A percentile compares a stretch with the other conserved stretches of the same genome.
These are phyloP conservation scores for Aphodius sticticus DNA, from an alignment of 2,888 invertebrate genomes.

Conservation along the genomic window DNA sequence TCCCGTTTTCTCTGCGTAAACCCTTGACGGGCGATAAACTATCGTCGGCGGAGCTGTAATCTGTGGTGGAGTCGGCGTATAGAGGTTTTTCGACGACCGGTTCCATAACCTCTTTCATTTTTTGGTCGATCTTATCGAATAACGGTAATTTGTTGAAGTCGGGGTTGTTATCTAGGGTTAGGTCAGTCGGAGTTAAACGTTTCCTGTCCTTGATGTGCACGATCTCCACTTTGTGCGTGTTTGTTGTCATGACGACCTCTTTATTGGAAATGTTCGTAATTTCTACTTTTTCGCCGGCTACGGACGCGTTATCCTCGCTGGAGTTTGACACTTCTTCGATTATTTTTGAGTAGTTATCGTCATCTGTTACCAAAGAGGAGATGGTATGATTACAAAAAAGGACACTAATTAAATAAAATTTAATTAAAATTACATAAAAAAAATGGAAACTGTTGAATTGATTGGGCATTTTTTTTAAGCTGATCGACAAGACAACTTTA, in stretches of 20 bases:
- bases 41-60: slow-evolving; percentile 54
- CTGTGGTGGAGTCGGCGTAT: slow-evolving; percentile 55
- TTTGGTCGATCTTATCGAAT: slow-evolving; percentile 60
- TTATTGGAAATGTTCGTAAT: background rate
- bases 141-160: slow-evolving; percentile 49
- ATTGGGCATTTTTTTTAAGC: too few relatives aligned
- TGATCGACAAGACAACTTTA: too few relatives aligned
- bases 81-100: slow-evolving; percentile 60
- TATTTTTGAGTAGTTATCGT: slow-evolving; percentile 39
- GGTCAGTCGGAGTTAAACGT: slow-evolving; percentile 43
- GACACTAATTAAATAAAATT: too few relatives aligned
- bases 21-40: background rate
- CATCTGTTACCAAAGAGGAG: slow-evolving; percentile 5
- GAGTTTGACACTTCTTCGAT: slow-evolving; percentile 58
- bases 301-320: background rate
- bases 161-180: slow-evolving; percentile 28
- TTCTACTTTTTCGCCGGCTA: background rate
- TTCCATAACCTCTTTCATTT: slow-evolving; percentile 65
- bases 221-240: slow-evolving; percentile 36
- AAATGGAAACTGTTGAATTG: too few relatives aligned
- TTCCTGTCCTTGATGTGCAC: slow-evolving; percentile 40
- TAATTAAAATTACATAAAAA: too few relatives aligned
- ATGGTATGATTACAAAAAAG: too few relatives aligned
- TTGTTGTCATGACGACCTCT: background rate
- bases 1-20: background rate